Base-by-base conservation (phyloP, 2,113 vertebrate species). In the Cyprinodon variegatus region DNA sequence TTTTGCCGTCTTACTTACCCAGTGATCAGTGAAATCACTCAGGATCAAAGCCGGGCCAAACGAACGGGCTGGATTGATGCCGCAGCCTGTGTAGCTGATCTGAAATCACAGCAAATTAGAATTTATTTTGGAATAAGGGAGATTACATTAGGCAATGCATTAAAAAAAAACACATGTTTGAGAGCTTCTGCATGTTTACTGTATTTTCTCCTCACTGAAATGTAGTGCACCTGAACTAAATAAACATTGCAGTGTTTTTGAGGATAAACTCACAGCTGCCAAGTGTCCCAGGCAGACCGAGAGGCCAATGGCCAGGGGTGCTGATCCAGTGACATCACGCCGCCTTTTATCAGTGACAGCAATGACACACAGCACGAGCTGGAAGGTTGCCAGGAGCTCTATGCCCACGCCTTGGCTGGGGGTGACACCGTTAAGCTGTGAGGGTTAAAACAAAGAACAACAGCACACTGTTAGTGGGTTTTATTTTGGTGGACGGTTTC, bases 21-120 rank as follows among this genome's bases (percentile, higher is more conserved):
- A 99, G 90, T 99, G 98, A 71, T 99, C 59, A n/a, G 79, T 83
- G 76, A 98, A 99, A 72, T 96, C 50, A 29, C 84, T 91, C 6
- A 94, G 79, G 74, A 99, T 93, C 85, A 98, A 86, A 0, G 98
- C 96, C 0, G 98, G 96, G 13, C 97, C 98, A 0, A 99, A 99
- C 43, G 97, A 98, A 22, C 97, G 95, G 11, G 98, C 98, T 0
- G 98, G 98, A 78, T 99, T 99, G 76, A 99, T 99, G n/a, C 98
- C 95, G 5, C 98, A 99, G 48, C 98, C 98, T 0, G 98, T 99
- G 91, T 96, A 99, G 85, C 98, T 98, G 14, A 99, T 99, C 98
- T 99, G 86, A 14, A 65, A 20, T 60, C 4, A 41, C 65, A 90
- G 0, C 79, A 7, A 80, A 3, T 75, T 11, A 53, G 60, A 4